Base-by-base conservation (phyloP, 2,888 invertebrate genomes). In the Fragum whitleyi region DNA sequence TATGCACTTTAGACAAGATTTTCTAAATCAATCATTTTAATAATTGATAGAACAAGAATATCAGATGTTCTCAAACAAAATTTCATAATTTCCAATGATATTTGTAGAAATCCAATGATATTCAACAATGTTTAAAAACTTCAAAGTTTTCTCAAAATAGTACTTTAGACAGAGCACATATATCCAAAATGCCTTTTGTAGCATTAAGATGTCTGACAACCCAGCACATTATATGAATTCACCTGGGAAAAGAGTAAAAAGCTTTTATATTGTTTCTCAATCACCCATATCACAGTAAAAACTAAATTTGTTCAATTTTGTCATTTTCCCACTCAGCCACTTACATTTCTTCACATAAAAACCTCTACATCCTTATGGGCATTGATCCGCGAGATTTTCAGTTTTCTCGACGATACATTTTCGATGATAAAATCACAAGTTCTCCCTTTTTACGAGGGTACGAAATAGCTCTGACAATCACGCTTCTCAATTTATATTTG, bases 221-320 rank as follows among this genome's bases (percentile, higher is more conserved):
- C n/a, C n/a, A n/a, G n/a, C 57, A 57, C 19, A 57, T 7, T 14
- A 7, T 57, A 9, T 57, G 57, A 26, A 0, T 14, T 28, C 26
- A 28, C 28, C 9, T 7, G 61, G 16, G n/a, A 26, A 61, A 61
- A 61, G 61, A 3, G 65, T 21, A 6, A 65, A 65, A 65, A 65
- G 65, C 65, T 39, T 65, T 65, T 65, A 65, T 65, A 65, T 65
- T 65, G 65, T 65, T 65, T 65, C 61, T 29, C 65, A 65, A 65
- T 21, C 42, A 65, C 26, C 65, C 26, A 21, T 36, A 32, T 65
- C 23, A 42, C 39, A 14, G 21, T 39, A 36, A 42, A 65, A 65
- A 65, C 65, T 23, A 65, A 65, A 65, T 65, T 65, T 65, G 65
- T 65, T 32, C 65, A 65, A 65, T 65, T 65, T 65, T 36, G 29